Percentiles rank a stretch among this genome's conserved stretches.
These are phyloP conservation scores for Trididemnum nubilum DNA, from an alignment of 23 tunicate genomes.

Conservation along the genomic window DNA sequence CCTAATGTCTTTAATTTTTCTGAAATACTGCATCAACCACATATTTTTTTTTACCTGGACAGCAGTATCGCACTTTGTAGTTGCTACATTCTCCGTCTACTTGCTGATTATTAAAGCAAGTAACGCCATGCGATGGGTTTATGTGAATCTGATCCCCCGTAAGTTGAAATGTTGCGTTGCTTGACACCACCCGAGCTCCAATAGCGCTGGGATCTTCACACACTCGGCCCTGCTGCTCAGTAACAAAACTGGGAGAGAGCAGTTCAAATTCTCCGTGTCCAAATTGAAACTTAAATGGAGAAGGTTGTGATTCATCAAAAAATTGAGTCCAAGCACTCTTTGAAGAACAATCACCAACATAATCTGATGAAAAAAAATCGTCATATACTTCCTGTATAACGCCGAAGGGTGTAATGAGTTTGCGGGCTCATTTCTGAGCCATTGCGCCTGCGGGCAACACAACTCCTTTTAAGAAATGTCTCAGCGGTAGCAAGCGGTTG, in stretches of 20 bases:
- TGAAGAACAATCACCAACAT: conserved; percentile 32
- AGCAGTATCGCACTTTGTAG: conserved; percentile 83
- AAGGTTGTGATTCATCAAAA: conserved; percentile 15
- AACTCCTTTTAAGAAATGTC: too few species aligned
- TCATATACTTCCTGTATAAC: too few species aligned
- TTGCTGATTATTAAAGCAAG: conserved; percentile 4
- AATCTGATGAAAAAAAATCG: conserved; percentile 26
- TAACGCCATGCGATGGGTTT: conserved; percentile 1
- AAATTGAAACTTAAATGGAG: too few species aligned
- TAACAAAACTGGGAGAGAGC: background rate
- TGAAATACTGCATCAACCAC: too few species aligned
- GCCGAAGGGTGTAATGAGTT: too few species aligned
- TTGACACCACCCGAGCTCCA: conserved; percentile 26
- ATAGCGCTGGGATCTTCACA: conserved; percentile 43
- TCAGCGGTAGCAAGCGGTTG: too few species aligned
- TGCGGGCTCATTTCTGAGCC: too few species aligned
- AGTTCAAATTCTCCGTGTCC: conserved; percentile 47
- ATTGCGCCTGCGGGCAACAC: too few species aligned
- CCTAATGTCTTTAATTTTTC: too few species aligned
- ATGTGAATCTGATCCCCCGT: conserved; percentile 24
- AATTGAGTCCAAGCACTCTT: conserved; percentile 26
- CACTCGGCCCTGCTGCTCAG: background rate
- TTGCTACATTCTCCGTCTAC: conserved; percentile 40
- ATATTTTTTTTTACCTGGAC: conserved; percentile 27
- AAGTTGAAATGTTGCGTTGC: conserved; percentile 3